phyloP scores from a whole-genome alignment of 2,888 invertebrate genomes.

The Taphrorychus bicolor region DNA sequence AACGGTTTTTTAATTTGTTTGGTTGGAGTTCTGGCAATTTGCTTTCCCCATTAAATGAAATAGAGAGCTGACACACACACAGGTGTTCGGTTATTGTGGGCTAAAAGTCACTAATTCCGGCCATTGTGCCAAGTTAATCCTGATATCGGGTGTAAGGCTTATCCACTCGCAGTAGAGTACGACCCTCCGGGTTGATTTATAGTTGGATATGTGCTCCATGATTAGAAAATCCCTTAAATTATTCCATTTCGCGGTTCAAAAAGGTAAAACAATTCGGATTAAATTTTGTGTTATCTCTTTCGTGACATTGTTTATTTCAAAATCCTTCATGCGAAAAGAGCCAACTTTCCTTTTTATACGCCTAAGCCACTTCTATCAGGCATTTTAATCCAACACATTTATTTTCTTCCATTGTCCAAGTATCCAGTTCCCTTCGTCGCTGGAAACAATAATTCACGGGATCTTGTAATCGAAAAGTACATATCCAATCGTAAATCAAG shows the following conservation, averaged over 20 bases:
- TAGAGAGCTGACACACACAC: constrained; percentile 1
- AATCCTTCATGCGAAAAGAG: not conserved
- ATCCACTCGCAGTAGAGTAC: constrained; percentile 23
- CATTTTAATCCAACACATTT: constrained; percentile 15
- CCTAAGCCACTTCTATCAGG: not conserved
- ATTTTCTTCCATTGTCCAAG: constrained; percentile 20
- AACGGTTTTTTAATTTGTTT: not conserved
- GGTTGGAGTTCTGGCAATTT: not conserved
- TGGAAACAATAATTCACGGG: constrained; percentile 29
- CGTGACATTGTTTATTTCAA: not conserved
- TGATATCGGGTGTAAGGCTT: constrained; percentile 37
- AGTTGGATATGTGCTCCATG: constrained; percentile 31
- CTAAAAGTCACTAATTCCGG: constrained; percentile 41
- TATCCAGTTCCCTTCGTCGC: constrained; percentile 21
- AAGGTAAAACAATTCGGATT: constrained; percentile 4
- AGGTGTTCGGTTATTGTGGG: constrained; percentile 49
- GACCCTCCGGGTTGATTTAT: constrained; percentile 30
- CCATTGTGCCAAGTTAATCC: constrained; percentile 43
- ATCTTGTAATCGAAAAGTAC: constrained; percentile 35
- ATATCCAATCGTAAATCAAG: constrained; percentile 37
- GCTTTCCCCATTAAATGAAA: not conserved
- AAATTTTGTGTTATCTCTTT: not conserved
- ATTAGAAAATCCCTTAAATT: constrained; percentile 28
- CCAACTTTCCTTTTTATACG: not conserved
- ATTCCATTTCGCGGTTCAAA: constrained; percentile 18